Evolutionary conservation across 2,113 vertebrate genomes (phyloP).

Genomic region (Picathartes gymnocephalus): DNA sequence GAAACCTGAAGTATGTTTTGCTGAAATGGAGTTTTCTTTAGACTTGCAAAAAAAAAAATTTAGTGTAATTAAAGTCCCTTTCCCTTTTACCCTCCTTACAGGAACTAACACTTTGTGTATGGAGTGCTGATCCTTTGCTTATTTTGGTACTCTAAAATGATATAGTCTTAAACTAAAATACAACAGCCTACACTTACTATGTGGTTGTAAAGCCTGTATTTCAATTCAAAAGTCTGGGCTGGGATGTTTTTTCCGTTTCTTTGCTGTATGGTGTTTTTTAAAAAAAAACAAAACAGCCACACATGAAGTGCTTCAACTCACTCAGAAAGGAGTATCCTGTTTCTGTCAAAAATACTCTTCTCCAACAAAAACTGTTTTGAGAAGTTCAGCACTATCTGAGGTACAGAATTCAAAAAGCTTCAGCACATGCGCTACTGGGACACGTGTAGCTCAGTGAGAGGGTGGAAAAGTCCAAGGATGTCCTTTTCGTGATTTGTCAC

Average conservation of each 20-base stretch:
- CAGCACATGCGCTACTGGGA: accelerated
- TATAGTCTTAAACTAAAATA: constrained; percentile 63
- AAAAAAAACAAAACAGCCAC: neutral
- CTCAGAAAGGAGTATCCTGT: neutral
- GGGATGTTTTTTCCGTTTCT: neutral
- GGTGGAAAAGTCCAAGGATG: no score
- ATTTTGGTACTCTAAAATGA: constrained; percentile 63
- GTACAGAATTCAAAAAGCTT: neutral
- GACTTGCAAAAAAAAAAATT: neutral
- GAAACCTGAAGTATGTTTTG: constrained; percentile 19
- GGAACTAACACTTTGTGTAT: constrained; percentile 59
- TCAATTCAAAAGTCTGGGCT: constrained; percentile 30
- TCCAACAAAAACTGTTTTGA: neutral
- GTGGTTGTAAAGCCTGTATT: constrained; percentile 60
- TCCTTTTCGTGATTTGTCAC: neutral
- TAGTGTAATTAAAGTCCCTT: constrained; percentile 29
- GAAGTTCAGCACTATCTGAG: neutral
- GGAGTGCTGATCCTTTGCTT: constrained; percentile 65
- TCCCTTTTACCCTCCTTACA: neutral
- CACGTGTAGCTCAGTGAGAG: neutral
- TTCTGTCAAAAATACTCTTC: neutral
- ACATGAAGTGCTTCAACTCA: neutral
- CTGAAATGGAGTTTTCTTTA: constrained; percentile 54
- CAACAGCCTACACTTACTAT: constrained; percentile 49
- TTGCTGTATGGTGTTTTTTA: neutral